Evolutionary conservation across 2,113 vertebrate genomes (phyloP), one percentile per base, ranked within the genome.

Genomic region (Oplegnathus fasciatus): DNA sequence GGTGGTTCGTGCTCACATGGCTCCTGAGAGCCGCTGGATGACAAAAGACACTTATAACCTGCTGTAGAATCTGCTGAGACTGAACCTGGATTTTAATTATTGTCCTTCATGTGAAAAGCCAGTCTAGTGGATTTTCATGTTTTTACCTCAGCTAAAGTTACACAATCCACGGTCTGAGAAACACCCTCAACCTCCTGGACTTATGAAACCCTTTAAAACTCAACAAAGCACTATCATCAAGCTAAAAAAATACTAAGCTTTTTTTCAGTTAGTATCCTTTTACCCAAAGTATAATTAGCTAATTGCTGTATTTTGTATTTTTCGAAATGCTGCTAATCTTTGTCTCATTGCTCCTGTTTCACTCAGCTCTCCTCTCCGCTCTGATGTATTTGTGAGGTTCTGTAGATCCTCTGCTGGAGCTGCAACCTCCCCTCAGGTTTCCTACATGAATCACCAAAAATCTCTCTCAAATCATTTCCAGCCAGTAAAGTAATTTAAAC

Each of bases 1-100:
- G 50, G 24, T 72, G 67, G 75, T 50, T 77, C 32, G 69, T n/a
- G 58, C 68, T 90, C 85, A 87, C 70, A 79, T 64, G 82, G 14
- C 75, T 84, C 42, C 52, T 34, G 26, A 78, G 74, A 78, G 44
- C 64, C 37, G 34, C 83, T 42, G 18, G 24, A 52, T 55, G 77
- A 75, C 46, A 46, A n/a, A 34, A 66, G 60, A 73, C 24, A 52
- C 37, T 26, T 22, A 54, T 14, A 60, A 37, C n/a, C 72, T 70
- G 61, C 54, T 62, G 66, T 5, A 34, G 30, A 57, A 67, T 62
- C 74, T 70, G 42, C 71, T 17, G 32, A 26, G 34, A 32, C 57
- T 54, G 18, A 69, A 26, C 40, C 18, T 22, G 34, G 34, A 42
- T 17, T 75, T 64, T n/a, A 40, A 24, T 20, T 9, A 37, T 30